Evolutionary conservation across 2,888 invertebrate genomes (phyloP), one percentile per base, ranked within the genome.

Genomic region (Thalpophila matura): DNA sequence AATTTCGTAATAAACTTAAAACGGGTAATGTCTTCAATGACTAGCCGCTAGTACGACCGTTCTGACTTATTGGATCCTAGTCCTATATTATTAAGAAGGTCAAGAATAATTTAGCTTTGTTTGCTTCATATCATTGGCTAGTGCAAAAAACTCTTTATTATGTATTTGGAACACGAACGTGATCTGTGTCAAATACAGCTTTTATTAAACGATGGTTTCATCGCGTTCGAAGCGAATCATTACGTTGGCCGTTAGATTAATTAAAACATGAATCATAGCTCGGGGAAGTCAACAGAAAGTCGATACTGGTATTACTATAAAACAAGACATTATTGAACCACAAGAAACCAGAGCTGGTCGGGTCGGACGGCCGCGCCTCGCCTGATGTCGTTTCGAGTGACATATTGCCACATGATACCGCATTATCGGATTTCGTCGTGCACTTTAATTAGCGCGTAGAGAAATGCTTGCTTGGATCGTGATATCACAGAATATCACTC

Each of bases 381-480:
- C 68, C 80, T 81, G 79, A 83, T 80, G 81, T 81, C 85, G 89
- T 86, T 86, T 90, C 89, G 73, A 86, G 87, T 91, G 90, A 89
- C 91, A 90, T 89, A 90, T 87, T 85, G 89, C 87, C 76, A 91
- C 85, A 83, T 81, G 90, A 93, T 85, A 92, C 88, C 69, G 66
- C 75, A 74, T 83, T 89, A 90, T 93, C 89, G 75, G 83, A 86
- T 92, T 89, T 88, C 90, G 83, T 79, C 75, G 82, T 86, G 87
- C 84, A 84, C 85, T 87, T 83, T 89, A 92, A 91, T 90, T 89
- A 88, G 88, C 85, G 88, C 90, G 81, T 86, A 83, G 86, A 88
- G 88, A 89, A 87, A 87, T 86, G 81, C 79, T 70, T 65, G 35
- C 54, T 38, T 77, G 61, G 24, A 18, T 60, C 42, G 51, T 54